A percentile compares a stretch with the other conserved stretches of the same genome.
These are phyloP conservation scores for Cecropterus lyciades DNA, from an alignment of 1,140 invertebrate species.

Conservation along the genomic window DNA sequence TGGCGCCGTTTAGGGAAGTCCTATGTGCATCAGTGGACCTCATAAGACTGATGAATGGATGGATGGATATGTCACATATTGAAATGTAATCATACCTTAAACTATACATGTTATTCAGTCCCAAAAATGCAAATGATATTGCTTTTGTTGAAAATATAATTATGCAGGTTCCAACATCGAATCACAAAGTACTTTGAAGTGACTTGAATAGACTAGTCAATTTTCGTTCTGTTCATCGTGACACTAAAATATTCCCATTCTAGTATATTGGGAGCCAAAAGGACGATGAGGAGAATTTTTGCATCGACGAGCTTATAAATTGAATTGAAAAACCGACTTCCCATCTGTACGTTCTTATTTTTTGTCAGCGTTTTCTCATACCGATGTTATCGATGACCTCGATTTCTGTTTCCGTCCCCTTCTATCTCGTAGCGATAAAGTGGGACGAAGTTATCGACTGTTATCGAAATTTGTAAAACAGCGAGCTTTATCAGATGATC, in stretches of 20 bases:
- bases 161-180: no score
- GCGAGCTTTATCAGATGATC: slow-evolving; percentile 20
- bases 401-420: slow-evolving; percentile 11
- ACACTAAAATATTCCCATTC: slow-evolving; percentile 7
- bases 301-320: slow-evolving; percentile 55
- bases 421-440: slow-evolving; percentile 7
- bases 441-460: slow-evolving; percentile 2
- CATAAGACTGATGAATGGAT: no score
- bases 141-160: no score
- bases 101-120: no score
- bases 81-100: no score
- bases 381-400: slow-evolving; percentile 35
- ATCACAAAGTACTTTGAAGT: not conserved
- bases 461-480: slow-evolving; percentile 31
- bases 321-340: slow-evolving; percentile 43
- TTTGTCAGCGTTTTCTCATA: slow-evolving; percentile 43
- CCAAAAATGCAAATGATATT: no score
- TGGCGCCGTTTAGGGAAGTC: no score
- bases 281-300: slow-evolving; percentile 45
- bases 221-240: slow-evolving; percentile 17
- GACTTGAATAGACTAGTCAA: not conserved
- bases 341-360: slow-evolving; percentile 33
- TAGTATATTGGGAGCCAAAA: slow-evolving; percentile 12
- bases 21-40: no score
- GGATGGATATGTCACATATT: no score